Conservation (phyloP, 2,113 vertebrate genomes). For the Cryptotis parvus region DNA sequence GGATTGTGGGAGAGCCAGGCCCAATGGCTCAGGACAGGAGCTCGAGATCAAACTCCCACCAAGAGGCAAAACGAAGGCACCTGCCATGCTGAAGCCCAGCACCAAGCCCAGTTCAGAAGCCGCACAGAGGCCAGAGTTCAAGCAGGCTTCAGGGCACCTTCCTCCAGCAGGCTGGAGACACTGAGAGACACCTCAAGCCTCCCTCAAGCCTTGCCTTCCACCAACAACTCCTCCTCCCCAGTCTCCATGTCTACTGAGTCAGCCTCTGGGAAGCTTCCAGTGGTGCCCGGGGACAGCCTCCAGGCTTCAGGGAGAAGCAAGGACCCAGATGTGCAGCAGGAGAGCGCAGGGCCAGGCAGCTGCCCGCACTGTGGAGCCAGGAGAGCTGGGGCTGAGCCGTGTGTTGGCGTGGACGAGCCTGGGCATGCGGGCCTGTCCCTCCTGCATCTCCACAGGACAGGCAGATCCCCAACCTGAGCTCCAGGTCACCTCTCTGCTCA, state of each 20-base stretch:
- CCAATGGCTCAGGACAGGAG: constrained; percentile 61
- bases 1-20: constrained; percentile 85
- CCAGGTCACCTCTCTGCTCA: constrained; percentile 85
- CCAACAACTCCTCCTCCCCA: constrained; percentile 88
- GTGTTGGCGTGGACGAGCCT: constrained; percentile 88
- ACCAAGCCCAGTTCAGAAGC: constrained; percentile 74
- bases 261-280: constrained; percentile 87
- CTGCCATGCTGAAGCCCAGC: background rate
- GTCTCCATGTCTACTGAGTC: constrained; percentile 93
- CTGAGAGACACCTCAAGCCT: constrained; percentile 61
- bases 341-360: constrained; percentile 84
- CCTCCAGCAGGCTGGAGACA: constrained; percentile 53
- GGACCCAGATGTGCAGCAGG: constrained; percentile 79
- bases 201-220: constrained; percentile 78
- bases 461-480: constrained; percentile 80
- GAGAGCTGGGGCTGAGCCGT: constrained; percentile 89
- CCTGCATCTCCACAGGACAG: constrained; percentile 89
- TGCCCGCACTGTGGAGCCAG: constrained; percentile 86
- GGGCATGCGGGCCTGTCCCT: constrained; percentile 91
- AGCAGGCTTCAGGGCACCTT: constrained; percentile 18
- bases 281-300: constrained; percentile 65
- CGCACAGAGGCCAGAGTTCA: constrained; percentile 62
- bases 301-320: background rate
- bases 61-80: background rate
- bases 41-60: background rate